phyloP scores from a whole-genome alignment of 2,888 invertebrate genomes.

The Melipona beecheii region DNA sequence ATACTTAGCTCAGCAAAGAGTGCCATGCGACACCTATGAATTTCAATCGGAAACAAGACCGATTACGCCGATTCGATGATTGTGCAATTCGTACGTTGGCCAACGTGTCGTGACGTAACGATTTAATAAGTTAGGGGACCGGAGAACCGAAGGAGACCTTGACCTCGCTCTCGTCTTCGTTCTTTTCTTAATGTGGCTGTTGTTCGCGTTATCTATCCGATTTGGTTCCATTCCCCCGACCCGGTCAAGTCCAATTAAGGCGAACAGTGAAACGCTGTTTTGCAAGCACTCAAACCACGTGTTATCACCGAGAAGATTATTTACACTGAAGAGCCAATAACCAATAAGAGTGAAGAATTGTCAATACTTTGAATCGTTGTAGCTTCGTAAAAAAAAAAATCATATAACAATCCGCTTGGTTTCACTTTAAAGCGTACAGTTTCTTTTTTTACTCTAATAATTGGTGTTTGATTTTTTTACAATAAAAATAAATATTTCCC shows the following conservation, averaged over 20 bases:
- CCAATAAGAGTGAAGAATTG: too few species aligned
- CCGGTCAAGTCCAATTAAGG: background rate
- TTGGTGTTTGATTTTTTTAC: too few species aligned
- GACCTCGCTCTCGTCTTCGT: slow-evolving; percentile 45
- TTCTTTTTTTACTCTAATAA: too few species aligned
- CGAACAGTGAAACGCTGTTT: background rate
- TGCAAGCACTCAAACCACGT: too few species aligned
- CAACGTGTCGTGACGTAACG: slow-evolving; percentile 38
- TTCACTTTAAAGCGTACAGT: too few species aligned
- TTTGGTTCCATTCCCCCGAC: background rate
- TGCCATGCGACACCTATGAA: slow-evolving; percentile 13
- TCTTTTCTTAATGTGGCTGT: slow-evolving; percentile 25
- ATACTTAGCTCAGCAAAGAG: background rate
- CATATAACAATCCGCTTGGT: too few species aligned
- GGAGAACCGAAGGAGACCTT: slow-evolving; percentile 36
- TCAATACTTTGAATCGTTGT: too few species aligned
- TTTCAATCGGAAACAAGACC: slow-evolving; percentile 4
- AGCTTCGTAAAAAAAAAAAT: too few species aligned
- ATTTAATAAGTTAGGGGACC: slow-evolving; percentile 38
- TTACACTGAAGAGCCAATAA: too few species aligned
- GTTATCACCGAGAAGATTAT: too few species aligned
- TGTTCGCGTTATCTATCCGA: slow-evolving; percentile 23
- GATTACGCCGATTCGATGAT: slow-evolving; percentile 16
- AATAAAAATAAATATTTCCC: too few species aligned
- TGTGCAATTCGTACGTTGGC: background rate